Base-by-base conservation (phyloP, 1,140 invertebrate species). In the Diorhabda carinulata region DNA sequence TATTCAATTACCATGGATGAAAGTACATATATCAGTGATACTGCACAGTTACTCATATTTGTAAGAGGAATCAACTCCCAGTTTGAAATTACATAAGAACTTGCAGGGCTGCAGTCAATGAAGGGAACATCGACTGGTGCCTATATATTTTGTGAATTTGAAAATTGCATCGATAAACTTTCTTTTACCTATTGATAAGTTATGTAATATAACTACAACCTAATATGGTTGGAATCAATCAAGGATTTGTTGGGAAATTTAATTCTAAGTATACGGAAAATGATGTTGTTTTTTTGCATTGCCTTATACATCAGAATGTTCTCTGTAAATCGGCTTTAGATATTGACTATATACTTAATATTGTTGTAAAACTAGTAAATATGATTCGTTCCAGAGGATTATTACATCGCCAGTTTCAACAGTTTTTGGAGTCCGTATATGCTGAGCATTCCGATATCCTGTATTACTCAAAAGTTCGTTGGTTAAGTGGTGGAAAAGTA, bases 301-400 rank as follows among this genome's bases (percentile, higher is more conserved):
- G 45, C 45, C 1, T 52, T 6, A 52, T 52, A 52, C 41, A 40
- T n/a, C 58, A 52, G 45, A 1, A 52, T 52, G 45, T 52, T 6
- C 8, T 52, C 5, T 52, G 45, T 52, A 52, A 52, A 60, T 5
- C 58, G n/a, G 58, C 58, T 60, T n/a, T 60, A 6, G n/a, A 60
- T n/a, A 60, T 60, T 6, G 5, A 60, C 5, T 1, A 6, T n/a
- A 60, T 59, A 59, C 10, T 59, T 43, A 52, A 59, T 40, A 65
- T 62, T 47, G 43, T 25, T 41, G n/a, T 68, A 8, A 61, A 62
- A 61, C 40, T 61, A 8, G 10, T 59, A 59, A 59, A 59, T 59
- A 59, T 10, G 10, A 59, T 59, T 8, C 57, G 10, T 59, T 59
- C 57, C 5, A 5, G 57, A 59, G 57, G 57, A 8, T 59, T 59